Conservation (phyloP, 2,797 vertebrate genomes). For the Characodon lateralis region DNA sequence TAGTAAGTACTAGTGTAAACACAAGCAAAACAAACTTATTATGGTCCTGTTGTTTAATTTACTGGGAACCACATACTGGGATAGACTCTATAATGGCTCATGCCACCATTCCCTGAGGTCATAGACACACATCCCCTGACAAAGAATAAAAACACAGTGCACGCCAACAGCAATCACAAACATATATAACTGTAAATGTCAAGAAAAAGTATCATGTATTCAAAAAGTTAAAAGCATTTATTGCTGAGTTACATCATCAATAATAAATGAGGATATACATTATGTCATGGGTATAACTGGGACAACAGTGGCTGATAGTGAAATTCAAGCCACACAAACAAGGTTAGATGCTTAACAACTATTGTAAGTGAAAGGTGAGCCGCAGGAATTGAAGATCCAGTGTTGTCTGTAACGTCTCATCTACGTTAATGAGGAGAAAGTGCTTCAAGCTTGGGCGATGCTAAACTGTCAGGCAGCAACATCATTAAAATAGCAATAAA, state of each 20-base stretch:
- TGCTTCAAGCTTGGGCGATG: conserved; percentile 1
- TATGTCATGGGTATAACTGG: not conserved
- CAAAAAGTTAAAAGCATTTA: conserved; percentile 29
- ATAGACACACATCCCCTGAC: not conserved
- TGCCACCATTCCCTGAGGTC: not conserved
- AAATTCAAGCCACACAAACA: conserved; percentile 36
- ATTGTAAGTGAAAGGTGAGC: conserved; percentile 47
- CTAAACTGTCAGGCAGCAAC: conserved; percentile 2
- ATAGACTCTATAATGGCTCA: not conserved
- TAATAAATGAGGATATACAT: conserved; percentile 10
- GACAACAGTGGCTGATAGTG: conserved; percentile 4
- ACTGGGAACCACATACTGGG: not conserved
- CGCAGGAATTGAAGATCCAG: conserved; percentile 30
- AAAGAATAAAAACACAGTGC: not conserved
- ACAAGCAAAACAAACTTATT: not conserved
- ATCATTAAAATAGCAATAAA: not conserved
- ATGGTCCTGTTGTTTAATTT: not conserved
- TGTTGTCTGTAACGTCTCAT: conserved; percentile 37
- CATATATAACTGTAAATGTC: not conserved
- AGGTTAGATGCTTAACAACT: conserved; percentile 22
- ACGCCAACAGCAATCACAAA: not conserved
- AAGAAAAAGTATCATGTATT: not conserved
- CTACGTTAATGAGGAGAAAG: conserved; percentile 51
- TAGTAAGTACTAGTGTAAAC: not conserved
- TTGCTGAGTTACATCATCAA: conserved; percentile 23